Evolutionary conservation across 35 echinoderm and acorn worm genomes (phyloP).

Genomic region (Stichopus chloronotus): DNA sequence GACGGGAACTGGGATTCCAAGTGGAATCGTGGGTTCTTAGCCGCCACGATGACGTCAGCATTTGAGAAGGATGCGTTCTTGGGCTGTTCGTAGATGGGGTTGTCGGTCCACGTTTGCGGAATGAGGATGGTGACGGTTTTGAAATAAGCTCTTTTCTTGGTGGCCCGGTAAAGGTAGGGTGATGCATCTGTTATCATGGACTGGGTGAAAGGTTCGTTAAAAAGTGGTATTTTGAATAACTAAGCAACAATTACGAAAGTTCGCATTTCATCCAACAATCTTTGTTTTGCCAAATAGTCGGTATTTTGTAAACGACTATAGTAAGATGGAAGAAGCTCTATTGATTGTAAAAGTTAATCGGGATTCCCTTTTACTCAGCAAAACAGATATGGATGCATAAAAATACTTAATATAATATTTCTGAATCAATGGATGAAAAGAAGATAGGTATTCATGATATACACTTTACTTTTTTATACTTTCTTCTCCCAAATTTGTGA

Average conservation of each 20-base stretch:
- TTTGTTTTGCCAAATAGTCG: too few relatives aligned
- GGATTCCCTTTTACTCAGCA: too few relatives aligned
- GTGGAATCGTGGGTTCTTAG: conserved; percentile 67
- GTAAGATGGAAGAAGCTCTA: too few relatives aligned
- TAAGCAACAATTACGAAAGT: neutral
- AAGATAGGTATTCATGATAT: too few relatives aligned
- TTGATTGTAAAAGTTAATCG: too few relatives aligned
- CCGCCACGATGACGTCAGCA: conserved; percentile 81
- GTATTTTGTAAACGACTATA: too few relatives aligned
- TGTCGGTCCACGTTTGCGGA: conserved; percentile 71
- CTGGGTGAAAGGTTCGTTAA: conserved; percentile 16
- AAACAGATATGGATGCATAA: too few relatives aligned
- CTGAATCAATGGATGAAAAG: too few relatives aligned
- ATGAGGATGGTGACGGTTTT: conserved; percentile 78
- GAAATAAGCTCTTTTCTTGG: conserved; percentile 70
- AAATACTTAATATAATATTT: too few relatives aligned
- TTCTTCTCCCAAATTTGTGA: too few relatives aligned
- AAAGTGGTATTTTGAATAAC: neutral
- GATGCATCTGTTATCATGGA: conserved; percentile 73
- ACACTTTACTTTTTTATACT: too few relatives aligned
- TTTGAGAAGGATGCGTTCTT: conserved; percentile 66
- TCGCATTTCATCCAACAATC: too few relatives aligned
- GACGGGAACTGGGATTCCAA: conserved; percentile 39
- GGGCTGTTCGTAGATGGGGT: conserved; percentile 35
- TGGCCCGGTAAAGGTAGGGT: conserved; percentile 71